A percentile compares a stretch with the other conserved stretches of the same genome.
These are phyloP conservation scores for Oncorhynchus kisutch DNA, from an alignment of 2,113 vertebrate genomes.

Conservation along the genomic window DNA sequence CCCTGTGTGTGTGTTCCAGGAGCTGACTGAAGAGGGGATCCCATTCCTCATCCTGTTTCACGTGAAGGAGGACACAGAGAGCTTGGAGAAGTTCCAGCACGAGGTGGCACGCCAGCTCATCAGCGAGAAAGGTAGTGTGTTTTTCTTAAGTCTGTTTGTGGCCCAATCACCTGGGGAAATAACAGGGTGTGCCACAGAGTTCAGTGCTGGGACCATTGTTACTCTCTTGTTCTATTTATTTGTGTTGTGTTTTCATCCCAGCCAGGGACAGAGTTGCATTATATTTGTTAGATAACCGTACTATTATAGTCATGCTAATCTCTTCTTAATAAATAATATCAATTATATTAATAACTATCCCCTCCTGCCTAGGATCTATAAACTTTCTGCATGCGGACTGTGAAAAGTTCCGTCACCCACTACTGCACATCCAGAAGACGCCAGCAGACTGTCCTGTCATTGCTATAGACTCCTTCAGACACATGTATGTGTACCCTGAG, in stretches of 20 bases:
- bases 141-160: background rate
- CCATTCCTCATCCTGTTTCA: conserved; percentile 99
- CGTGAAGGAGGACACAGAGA: conserved; percentile 89
- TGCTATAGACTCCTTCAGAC: conserved; percentile 97
- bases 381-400: conserved; percentile 98
- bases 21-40: conserved; percentile 96
- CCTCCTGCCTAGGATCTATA: conserved; percentile 82
- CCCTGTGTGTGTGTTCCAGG: conserved; percentile 70
- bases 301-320: background rate
- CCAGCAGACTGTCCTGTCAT: conserved; percentile 97
- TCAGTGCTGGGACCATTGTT: background rate
- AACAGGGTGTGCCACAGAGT: background rate
- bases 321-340: background rate
- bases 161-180: background rate
- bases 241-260: too few species aligned
- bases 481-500: conserved; percentile 98
- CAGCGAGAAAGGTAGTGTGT: conserved; percentile 89
- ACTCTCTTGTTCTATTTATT: background rate
- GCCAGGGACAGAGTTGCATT: too few species aligned
- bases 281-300: too few species aligned
- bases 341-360: too few species aligned
- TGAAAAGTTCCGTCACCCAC: conserved; percentile 97
- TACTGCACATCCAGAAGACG: conserved; percentile 97
- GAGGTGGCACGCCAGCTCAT: conserved; percentile 97
- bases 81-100: conserved; percentile 95